Base-by-base conservation (phyloP, 2,888 invertebrate genomes). In the Caenorhabditis sp. region DNA sequence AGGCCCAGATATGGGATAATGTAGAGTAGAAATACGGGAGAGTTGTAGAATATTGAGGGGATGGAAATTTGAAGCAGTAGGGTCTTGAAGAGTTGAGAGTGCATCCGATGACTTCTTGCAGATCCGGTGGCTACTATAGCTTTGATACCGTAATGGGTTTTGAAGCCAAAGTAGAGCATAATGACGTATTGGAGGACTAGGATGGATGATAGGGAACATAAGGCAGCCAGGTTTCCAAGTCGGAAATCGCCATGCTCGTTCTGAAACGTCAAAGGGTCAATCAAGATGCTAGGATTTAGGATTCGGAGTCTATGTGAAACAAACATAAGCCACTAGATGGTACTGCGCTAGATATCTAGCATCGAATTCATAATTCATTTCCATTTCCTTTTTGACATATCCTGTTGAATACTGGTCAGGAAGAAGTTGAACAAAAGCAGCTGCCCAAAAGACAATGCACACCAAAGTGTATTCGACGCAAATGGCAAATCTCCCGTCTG, bases 61-160 rank as follows among this genome's bases (percentile, higher is more conserved):
- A 37, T 35, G 0, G 51, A 24, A 6, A 69, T 69, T 55, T 69
- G 68, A 2, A 70, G 28, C 1, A 71, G 24, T 11, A 65, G 24
- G 18, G 70, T n/a, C n/a, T n/a, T n/a, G n/a, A n/a, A 32, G 32
- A 32, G 32, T 47, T 47, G 47, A 5, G 47, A 2, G 47, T 47
- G 47, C 4, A 47, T n/a, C 4, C 9, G 2, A 18, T 47, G 47
- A 18, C 3, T 47, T 20, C 9, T n/a, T 1, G 20, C n/a, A 5
- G 47, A 47, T n/a, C 32, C 9, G 4, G 32, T 32, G 32, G 32
- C 4, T 9, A 32, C n/a, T n/a, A n/a, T n/a, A 3, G 20, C n/a
- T n/a, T 47, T 47, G 1, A 47, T 47, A 5, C 47, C 18, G 18
- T 4, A 18, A 9, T 47, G 47, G 18, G 47, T 47, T 20, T 47